These are phyloP conservation scores for Tolmerus cingulatus DNA, from an alignment of 2,888 invertebrate species.

Conservation along the genomic window DNA sequence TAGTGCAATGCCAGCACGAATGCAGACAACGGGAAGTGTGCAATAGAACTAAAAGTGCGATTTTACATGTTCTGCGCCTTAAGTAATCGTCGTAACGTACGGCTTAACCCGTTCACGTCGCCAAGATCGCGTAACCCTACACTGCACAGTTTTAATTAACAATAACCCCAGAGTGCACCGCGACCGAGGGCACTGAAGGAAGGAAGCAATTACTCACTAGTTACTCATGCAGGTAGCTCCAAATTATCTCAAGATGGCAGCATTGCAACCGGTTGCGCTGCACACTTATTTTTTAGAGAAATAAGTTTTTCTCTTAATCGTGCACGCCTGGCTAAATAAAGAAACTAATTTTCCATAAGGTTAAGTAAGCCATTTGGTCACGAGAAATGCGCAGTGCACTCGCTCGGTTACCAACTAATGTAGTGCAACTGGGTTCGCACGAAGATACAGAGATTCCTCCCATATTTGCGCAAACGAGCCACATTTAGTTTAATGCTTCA, in stretches of 20 bases:
- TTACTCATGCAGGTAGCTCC: not conserved
- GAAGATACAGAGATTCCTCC: not conserved
- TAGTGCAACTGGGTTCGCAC: not conserved
- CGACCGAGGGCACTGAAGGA: constrained; percentile 13
- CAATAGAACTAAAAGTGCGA: not conserved
- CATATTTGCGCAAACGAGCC: not conserved
- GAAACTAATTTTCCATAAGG: constrained; percentile 23
- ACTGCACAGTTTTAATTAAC: constrained; percentile 30
- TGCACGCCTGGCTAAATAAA: not conserved
- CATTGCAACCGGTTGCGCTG: not conserved
- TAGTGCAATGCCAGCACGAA: not conserved
- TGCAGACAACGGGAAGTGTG: not conserved
- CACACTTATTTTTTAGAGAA: not conserved
- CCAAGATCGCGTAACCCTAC: not conserved
- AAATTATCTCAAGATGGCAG: not conserved
- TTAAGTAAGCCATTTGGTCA: constrained; percentile 30
- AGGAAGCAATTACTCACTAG: constrained; percentile 31
- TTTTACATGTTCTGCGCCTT: not conserved
- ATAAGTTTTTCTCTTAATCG: not conserved
- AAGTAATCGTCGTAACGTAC: not conserved
- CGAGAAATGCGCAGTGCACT: constrained; percentile 18
- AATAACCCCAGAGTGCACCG: constrained; percentile 9
- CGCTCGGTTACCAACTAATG: not conserved
- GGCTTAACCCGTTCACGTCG: not conserved
- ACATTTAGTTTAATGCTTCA: not conserved